Evolutionary conservation across 2,888 invertebrate genomes (phyloP).

Genomic region (Macroteleia sp.): DNA sequence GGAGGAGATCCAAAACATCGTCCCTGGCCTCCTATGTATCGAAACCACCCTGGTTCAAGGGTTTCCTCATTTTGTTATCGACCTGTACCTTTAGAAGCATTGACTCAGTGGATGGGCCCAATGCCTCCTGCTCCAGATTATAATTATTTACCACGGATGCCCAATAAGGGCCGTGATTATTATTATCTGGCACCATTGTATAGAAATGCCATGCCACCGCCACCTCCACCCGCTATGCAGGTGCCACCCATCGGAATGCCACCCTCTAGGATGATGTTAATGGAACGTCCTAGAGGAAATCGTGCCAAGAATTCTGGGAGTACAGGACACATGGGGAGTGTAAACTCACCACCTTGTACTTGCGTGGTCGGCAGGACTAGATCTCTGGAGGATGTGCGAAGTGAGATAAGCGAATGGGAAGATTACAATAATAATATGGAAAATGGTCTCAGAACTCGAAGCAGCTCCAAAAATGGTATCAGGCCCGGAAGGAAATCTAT

Average conservation of each 20-base stretch:
- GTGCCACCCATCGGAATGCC: conserved; percentile 73
- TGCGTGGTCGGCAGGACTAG: conserved; percentile 87
- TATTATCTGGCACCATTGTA: conserved; percentile 90
- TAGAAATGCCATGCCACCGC: conserved; percentile 87
- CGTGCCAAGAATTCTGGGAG: conserved; percentile 72
- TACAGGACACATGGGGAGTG: conserved; percentile 63
- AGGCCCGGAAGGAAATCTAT: conserved; percentile 88
- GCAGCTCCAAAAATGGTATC: conserved; percentile 84
- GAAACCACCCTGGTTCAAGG: conserved; percentile 78
- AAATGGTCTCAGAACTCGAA: conserved; percentile 86
- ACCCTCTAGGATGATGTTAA: conserved; percentile 78
- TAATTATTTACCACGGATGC: conserved; percentile 85
- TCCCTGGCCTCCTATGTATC: conserved; percentile 88
- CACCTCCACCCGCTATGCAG: conserved; percentile 77
- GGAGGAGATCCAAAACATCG: too few relatives aligned
- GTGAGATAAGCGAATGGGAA: conserved; percentile 88
- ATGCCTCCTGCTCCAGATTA: conserved; percentile 84
- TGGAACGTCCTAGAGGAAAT: conserved; percentile 74
- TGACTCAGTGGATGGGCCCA: conserved; percentile 85
- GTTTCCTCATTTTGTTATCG: conserved; percentile 83
- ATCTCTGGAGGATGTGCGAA: conserved; percentile 89
- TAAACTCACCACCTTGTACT: conserved; percentile 85
- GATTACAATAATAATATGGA: conserved; percentile 85
- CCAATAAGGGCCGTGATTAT: conserved; percentile 84
- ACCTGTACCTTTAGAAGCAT: conserved; percentile 84